These are phyloP conservation scores for Anastrepha ludens DNA, from an alignment of 1,140 invertebrate species.

Conservation along the genomic window DNA sequence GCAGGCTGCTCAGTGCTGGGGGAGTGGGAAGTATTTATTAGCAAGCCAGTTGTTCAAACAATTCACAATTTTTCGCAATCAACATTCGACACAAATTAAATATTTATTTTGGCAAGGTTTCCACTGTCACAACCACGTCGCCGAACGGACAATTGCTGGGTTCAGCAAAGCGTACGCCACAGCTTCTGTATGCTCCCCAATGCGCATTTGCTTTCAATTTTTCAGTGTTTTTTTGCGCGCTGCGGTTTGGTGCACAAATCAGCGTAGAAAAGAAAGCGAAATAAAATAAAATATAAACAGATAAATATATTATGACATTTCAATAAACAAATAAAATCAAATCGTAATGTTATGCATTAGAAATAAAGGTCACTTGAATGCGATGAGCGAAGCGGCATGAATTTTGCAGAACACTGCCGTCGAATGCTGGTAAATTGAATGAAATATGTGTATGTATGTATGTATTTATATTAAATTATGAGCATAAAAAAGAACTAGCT, in stretches of 20 bases:
- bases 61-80: neutral
- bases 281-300: neutral
- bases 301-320: slow-evolving; percentile 29
- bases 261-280: neutral
- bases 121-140: neutral
- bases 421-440: too few relatives aligned
- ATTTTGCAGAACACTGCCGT: neutral
- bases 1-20: neutral
- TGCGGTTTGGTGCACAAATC: neutral
- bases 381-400: neutral
- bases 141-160: neutral
- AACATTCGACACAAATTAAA: slow-evolving; percentile 3
- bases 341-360: neutral
- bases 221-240: neutral
- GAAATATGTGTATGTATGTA: too few relatives aligned
- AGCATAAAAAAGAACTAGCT: too few relatives aligned
- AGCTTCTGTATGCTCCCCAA: neutral
- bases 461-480: too few relatives aligned
- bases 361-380: neutral
- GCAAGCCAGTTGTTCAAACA: neutral
- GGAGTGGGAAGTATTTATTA: neutral
- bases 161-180: neutral
- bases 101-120: slow-evolving; percentile 18
- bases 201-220: neutral
- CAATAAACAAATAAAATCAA: slow-evolving; percentile 26